Evolutionary conservation across 2,888 invertebrate genomes (phyloP).

Genomic region (Mamestra brassicae): DNA sequence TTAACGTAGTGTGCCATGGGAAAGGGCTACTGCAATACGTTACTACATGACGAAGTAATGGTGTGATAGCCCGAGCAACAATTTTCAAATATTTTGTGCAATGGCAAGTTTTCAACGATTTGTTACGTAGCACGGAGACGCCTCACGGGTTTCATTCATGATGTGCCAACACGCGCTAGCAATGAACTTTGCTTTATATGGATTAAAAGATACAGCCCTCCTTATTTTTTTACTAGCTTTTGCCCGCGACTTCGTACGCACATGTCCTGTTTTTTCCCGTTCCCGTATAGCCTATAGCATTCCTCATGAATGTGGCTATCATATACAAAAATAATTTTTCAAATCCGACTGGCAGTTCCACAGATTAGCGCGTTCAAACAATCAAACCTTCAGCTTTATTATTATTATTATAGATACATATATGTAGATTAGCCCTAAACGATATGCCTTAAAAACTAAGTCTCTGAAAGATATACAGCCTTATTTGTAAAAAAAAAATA

Average conservation of each 20-base stretch:
- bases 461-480: neutral
- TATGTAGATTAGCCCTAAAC: neutral
- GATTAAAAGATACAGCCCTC: neutral
- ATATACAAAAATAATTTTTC: too few relatives aligned
- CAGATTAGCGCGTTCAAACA: too few relatives aligned
- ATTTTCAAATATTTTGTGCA: constrained; percentile 18
- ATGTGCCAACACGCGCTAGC: constrained; percentile 46
- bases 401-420: too few relatives aligned
- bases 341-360: too few relatives aligned
- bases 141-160: constrained; percentile 43
- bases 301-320: too few relatives aligned
- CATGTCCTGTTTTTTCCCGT: too few relatives aligned
- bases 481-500: too few relatives aligned
- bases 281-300: too few relatives aligned
- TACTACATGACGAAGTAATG: constrained; percentile 8
- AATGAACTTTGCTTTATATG: constrained; percentile 31
- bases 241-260: too few relatives aligned
- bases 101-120: constrained; percentile 48
- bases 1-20: constrained; percentile 21
- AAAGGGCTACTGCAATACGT: constrained; percentile 18
- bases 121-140: constrained; percentile 7
- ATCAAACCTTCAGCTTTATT: too few relatives aligned
- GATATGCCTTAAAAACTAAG: neutral
- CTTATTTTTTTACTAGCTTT: too few relatives aligned
- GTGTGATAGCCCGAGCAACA: neutral